Evolutionary conservation across 1,140 invertebrate genomes (phyloP), one percentile per base, ranked within the genome.

Genomic region (Bombus huntii): DNA sequence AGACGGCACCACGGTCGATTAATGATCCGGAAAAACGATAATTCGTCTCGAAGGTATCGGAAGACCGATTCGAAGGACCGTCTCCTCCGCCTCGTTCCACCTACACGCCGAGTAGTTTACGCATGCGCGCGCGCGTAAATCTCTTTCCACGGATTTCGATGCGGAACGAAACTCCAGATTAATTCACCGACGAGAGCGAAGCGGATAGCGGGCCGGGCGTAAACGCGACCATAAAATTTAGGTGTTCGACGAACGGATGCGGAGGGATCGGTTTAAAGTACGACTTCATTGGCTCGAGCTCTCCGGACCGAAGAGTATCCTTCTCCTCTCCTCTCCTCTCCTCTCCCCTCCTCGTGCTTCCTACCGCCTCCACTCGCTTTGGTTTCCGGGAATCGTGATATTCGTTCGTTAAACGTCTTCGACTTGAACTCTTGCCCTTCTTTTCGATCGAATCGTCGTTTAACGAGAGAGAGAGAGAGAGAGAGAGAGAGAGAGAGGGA

Each of bases 11-110:
- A 85, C 87, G 87, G 86, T 91, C 91, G 91, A 91, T 90, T 93
- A 93, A 94, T 94, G 93, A 93, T 92, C 89, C 89, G 91, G 89
- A 93, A 93, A 94, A 91, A 87, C 89, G 88, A 86, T 90, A 83
- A 85, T 87, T 77, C 89, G 83, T 88, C 86, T 90, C 44, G 89
- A 77, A 89, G 81, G 72, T 80, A 89, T 74, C 80, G 83, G 70
- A 34, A 72, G 66, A 71, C 57, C 78, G 44, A 79, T 71, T 75
- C 81, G 34, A 66, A 81, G 44, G 59, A 68, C n/a, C 34, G 13
- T 68, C 34, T 22, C 34, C 53, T 59, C 79, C 6, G 10, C 18
- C 44, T 82, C 57, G 37, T 79, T 53, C 59, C 53, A 57, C 34
- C 88, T 78, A 76, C 18, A n/a, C 65, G 47, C n/a, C 62, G 22